These are phyloP conservation scores for Neodiprion lecontei DNA, from an alignment of 1,140 invertebrate species.

Conservation along the genomic window DNA sequence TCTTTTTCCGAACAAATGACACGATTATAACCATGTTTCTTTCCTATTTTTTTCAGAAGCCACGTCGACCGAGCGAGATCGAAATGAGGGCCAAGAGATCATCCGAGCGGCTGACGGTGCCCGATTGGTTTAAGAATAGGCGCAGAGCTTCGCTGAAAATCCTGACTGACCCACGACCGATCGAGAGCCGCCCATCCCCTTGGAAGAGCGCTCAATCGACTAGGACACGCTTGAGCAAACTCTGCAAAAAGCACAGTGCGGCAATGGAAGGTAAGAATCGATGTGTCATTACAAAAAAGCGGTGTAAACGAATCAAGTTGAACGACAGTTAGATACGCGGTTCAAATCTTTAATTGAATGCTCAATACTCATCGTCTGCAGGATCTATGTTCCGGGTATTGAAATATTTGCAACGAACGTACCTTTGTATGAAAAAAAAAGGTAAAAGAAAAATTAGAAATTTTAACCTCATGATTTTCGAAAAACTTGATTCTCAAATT, in stretches of 20 bases:
- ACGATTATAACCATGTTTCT: neutral
- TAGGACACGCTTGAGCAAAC: neutral
- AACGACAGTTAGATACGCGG: neutral
- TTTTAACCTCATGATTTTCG: too few relatives aligned
- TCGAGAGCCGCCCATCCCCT: conserved; percentile 27
- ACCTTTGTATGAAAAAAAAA: too few relatives aligned
- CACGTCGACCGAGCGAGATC: conserved; percentile 53
- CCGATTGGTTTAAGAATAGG: conserved; percentile 67
- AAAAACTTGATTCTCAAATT: too few relatives aligned
- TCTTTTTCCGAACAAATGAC: too few relatives aligned
- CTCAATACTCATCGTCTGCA: too few relatives aligned
- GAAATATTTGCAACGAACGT: too few relatives aligned
- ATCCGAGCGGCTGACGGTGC: conserved; percentile 63
- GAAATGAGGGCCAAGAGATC: conserved; percentile 65
- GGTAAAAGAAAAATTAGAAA: too few relatives aligned
- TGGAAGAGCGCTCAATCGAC: conserved; percentile 30
- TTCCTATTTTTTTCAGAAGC: neutral
- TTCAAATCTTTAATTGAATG: too few relatives aligned
- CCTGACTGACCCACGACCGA: conserved; percentile 28
- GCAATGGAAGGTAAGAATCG: neutral
- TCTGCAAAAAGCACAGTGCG: neutral
- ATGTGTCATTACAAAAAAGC: neutral
- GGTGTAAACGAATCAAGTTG: neutral
- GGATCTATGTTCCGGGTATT: too few relatives aligned
- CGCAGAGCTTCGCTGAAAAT: conserved; percentile 32